Conservation (phyloP, 2,113 vertebrate species). For the Caranx melampygus region DNA sequence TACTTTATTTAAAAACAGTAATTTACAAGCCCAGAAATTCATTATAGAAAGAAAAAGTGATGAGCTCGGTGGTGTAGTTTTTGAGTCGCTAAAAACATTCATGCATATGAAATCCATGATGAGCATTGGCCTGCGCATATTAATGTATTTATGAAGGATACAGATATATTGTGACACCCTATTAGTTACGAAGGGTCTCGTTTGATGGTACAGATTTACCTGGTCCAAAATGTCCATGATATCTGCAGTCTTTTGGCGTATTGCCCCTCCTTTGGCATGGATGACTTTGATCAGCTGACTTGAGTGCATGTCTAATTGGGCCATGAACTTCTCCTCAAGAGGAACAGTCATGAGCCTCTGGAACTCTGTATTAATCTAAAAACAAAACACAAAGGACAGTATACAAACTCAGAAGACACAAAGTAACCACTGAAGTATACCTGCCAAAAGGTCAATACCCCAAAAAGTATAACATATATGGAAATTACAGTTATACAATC, state of each 20-base stretch:
- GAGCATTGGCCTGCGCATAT: neutral
- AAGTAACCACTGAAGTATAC: slow-evolving; percentile 1
- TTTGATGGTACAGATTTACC: slow-evolving; percentile 16
- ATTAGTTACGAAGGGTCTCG: neutral
- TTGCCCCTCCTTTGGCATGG: too few relatives aligned
- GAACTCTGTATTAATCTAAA: slow-evolving; percentile 59
- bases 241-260: slow-evolving; percentile 1
- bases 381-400: slow-evolving; percentile 34
- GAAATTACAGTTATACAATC: neutral
- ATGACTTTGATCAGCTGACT: too few relatives aligned
- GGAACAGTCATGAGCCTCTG: slow-evolving; percentile 52
- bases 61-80: neutral
- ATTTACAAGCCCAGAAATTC: slow-evolving; percentile 7
- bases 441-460: slow-evolving; percentile 1
- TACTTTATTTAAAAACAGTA: neutral
- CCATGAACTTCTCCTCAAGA: slow-evolving; percentile 38
- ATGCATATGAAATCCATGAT: slow-evolving; percentile 1
- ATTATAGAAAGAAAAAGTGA: neutral
- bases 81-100: neutral
- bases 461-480: slow-evolving; percentile 8
- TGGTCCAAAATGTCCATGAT: neutral
- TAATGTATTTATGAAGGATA: slow-evolving; percentile 5
- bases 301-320: slow-evolving; percentile 43
- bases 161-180: neutral
- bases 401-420: neutral